Evolutionary conservation across 2,113 vertebrate genomes (phyloP).

Genomic region (Stomatorhinus ivindoensis): DNA sequence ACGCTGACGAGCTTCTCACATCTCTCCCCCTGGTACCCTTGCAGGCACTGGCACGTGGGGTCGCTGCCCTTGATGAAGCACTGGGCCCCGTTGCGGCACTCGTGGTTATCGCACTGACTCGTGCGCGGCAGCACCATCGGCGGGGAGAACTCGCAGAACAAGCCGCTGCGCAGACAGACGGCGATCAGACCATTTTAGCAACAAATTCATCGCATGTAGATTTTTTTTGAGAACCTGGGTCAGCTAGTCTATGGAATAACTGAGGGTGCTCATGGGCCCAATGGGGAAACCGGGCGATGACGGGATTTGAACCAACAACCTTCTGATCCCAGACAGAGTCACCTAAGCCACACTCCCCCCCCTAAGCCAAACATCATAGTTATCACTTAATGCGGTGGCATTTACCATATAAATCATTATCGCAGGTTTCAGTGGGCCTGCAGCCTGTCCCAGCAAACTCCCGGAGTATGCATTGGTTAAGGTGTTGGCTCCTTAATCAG

Average conservation of each 20-base stretch:
- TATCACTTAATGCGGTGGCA: neutral
- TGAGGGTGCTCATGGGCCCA: neutral
- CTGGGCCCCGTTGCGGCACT: constrained; percentile 89
- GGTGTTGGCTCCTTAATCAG: neutral
- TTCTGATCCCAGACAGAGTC: neutral
- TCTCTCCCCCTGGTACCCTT: constrained; percentile 83
- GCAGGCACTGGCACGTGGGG: constrained; percentile 85
- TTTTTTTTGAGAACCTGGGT: neutral
- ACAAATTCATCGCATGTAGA: neutral
- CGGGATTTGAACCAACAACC: neutral
- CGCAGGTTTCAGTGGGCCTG: neutral
- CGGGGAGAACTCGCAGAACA: constrained; percentile 92
- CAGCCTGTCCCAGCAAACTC: neutral
- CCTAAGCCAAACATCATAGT: neutral
- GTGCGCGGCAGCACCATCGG: constrained; percentile 96
- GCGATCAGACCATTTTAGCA: neutral
- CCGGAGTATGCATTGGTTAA: neutral
- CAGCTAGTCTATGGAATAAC: neutral
- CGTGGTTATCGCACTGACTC: constrained; percentile 89
- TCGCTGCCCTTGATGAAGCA: constrained; percentile 78
- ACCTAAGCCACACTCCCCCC: neutral
- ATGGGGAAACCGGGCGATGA: neutral
- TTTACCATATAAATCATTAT: neutral
- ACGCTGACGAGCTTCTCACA: constrained; percentile 90
- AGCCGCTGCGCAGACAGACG: constrained; percentile 61